Percentiles rank a stretch among this genome's conserved stretches.
Evolutionary conservation across 1,140 invertebrate species (phyloP).

Genomic region (Calliopsis andreniformis): DNA sequence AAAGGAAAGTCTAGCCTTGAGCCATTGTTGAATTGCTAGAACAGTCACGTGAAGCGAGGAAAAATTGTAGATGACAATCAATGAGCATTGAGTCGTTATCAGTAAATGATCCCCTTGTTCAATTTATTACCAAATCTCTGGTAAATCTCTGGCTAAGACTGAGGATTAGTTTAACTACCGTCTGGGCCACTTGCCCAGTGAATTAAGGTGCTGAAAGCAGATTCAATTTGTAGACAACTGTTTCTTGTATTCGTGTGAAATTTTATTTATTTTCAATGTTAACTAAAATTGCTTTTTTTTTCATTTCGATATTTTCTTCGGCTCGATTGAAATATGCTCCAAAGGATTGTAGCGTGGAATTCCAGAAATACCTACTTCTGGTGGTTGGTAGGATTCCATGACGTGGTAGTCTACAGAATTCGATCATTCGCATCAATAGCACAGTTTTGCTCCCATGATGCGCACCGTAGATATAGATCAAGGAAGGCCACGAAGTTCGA

Average conservation of each 20-base stretch:
- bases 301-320: too few species aligned
- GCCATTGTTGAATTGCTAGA: too few species aligned
- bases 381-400: not conserved
- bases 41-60: not conserved
- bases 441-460: not conserved
- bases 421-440: not conserved
- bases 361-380: not conserved
- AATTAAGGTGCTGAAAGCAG: not conserved
- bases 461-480: constrained; percentile 28
- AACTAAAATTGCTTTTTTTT: not conserved
- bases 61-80: not conserved
- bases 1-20: not conserved
- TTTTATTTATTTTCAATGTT: not conserved
- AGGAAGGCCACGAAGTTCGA: constrained; percentile 36
- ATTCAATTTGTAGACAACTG: not conserved
- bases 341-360: not conserved
- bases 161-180: constrained; percentile 17
- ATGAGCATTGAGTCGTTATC: not conserved
- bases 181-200: constrained; percentile 46
- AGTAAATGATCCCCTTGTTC: too few species aligned
- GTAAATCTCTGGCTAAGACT: not conserved
- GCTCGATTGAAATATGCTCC: too few species aligned
- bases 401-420: not conserved
- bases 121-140: too few species aligned
- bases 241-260: not conserved